Evolutionary conservation across 2,888 invertebrate genomes (phyloP), one percentile per base, ranked within the genome.

Genomic region (Tetanocera ferruginea): DNA sequence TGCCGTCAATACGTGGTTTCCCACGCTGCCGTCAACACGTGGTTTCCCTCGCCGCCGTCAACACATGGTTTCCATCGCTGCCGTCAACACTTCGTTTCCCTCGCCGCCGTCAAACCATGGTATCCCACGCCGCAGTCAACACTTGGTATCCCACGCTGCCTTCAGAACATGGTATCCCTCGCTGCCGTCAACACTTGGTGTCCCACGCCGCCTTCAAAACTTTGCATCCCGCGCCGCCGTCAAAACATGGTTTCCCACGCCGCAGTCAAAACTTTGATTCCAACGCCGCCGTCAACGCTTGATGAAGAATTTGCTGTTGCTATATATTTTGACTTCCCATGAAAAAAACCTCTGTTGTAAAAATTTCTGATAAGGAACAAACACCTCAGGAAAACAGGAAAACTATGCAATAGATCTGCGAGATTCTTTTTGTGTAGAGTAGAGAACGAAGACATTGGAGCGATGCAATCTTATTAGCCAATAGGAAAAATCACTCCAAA

Each of bases 181-280:
- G 83, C 81, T 28, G 82, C 82, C 14, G 82, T 85, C 85, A 76
- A 78, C 31, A 37, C 69, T 75, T 81, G 43, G 52, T 8, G 73
- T 86, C 86, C 86, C 86, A 11, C 86, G 86, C 85, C n/a, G 85
- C 84, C n/a, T 82, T 84, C 84, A 28, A 77, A 1, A 57, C 79
- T 78, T 78, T 72, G 81, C 6, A 64, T 85, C 85, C 84, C 83
- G 6, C 84, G 84, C 84, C 11, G 83, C 83, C 3, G 81, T 82
- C 80, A 74, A 51, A 0, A 57, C 80, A 43, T 80, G 60, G 62
- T 28, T 62, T 77, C 78, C 80, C 75, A 66, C 78, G 80, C 76
- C 25, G 79, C 79, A 25, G 80, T 83, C 83, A 72, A 80, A 75
- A 52, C 34, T 2, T 25, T 57, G 51, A 25, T 19, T 60, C 64